phyloP scores from a whole-genome alignment of 2,797 vertebrate genomes.

The Sebastes kiyomatsui region DNA sequence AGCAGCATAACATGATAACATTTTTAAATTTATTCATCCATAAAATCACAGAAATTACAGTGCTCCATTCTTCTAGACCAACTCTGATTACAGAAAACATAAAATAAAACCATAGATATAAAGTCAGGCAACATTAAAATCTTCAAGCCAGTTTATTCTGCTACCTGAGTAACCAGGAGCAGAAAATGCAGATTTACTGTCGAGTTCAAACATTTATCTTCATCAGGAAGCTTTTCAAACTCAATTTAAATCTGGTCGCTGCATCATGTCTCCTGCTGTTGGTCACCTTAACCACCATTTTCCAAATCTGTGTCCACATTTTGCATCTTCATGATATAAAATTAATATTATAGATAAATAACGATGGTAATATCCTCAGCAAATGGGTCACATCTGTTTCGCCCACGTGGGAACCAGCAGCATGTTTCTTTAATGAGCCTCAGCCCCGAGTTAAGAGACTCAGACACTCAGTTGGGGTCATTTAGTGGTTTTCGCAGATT shows the following conservation, averaged over 20 bases:
- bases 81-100: too few relatives aligned
- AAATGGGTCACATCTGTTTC: slow-evolving; percentile 47
- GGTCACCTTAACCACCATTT: not conserved
- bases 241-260: not conserved
- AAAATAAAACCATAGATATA: not conserved
- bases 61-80: not conserved
- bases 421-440: slow-evolving; percentile 38
- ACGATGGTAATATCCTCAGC: not conserved
- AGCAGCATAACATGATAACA: too few relatives aligned
- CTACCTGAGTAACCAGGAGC: not conserved
- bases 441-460: not conserved
- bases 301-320: not conserved
- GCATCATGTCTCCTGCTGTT: not conserved
- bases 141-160: not conserved
- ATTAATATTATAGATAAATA: not conserved
- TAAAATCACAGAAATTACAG: not conserved
- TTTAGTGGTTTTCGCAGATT: not conserved
- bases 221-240: not conserved
- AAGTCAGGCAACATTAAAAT: not conserved
- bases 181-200: not conserved
- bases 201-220: not conserved
- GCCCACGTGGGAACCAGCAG: not conserved
- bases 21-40: not conserved
- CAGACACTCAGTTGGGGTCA: not conserved
- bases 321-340: not conserved